Percentiles rank a stretch among this genome's conserved stretches.
phyloP scores from a whole-genome alignment of 2,888 invertebrate species.

The Bugula neritina region DNA sequence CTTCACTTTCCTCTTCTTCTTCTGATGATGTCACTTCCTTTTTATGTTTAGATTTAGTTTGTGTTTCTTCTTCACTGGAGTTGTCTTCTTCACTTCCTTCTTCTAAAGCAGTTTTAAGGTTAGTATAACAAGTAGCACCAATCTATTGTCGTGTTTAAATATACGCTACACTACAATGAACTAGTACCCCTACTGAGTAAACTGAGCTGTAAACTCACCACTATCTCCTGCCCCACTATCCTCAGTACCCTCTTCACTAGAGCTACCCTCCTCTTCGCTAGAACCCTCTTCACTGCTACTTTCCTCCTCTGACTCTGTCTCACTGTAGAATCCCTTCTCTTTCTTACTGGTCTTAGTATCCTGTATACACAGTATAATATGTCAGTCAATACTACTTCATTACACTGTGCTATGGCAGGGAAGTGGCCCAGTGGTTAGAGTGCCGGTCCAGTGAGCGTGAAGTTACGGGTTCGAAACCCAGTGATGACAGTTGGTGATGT shows the following conservation, averaged over 20 bases:
- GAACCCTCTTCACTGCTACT: background rate
- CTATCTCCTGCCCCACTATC: too few species aligned
- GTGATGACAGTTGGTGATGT: too few species aligned
- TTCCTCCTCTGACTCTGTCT: constrained; percentile 44
- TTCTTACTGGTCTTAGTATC: constrained; percentile 33
- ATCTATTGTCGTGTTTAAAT: background rate
- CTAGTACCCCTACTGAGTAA: too few species aligned
- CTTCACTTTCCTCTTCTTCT: constrained; percentile 31
- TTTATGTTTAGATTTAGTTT: constrained; percentile 46
- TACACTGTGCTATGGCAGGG: too few species aligned
- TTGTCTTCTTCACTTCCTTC: constrained; percentile 35
- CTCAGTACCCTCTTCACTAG: background rate
- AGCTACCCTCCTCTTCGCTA: background rate
- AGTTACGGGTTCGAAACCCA: too few species aligned
- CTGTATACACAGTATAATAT: too few species aligned
- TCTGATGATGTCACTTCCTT: constrained; percentile 39
- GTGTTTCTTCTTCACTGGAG: constrained; percentile 26
- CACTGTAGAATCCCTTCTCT: constrained; percentile 64
- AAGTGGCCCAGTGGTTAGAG: too few species aligned
- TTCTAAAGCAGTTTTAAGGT: constrained; percentile 26
- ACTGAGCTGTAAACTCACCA: too few species aligned
- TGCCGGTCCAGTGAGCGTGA: too few species aligned
- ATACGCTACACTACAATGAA: background rate
- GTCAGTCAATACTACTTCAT: too few species aligned
- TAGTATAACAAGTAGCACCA: background rate